Evolutionary conservation across 2,888 invertebrate species (phyloP).

Genomic region (Pyralis farinalis): DNA sequence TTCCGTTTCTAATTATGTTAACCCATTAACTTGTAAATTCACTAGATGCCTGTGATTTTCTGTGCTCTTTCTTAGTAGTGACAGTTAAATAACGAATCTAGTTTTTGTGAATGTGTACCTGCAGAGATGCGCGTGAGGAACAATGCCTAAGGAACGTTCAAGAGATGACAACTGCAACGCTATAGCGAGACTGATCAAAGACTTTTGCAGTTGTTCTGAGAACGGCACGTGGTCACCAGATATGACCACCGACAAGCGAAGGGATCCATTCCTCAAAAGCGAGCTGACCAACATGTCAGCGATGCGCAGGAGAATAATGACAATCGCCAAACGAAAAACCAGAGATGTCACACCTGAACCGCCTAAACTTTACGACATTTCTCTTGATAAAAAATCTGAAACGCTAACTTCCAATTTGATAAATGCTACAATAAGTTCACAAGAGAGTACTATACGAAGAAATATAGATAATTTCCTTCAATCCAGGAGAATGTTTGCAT

Average conservation of each 20-base stretch:
- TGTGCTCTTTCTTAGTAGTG: constrained; percentile 61
- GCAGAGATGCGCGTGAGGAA: constrained; percentile 29
- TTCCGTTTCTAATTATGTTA: constrained; percentile 36
- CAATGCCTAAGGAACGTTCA: constrained; percentile 61
- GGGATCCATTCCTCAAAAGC: constrained; percentile 66
- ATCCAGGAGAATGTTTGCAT: constrained; percentile 59
- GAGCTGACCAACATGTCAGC: constrained; percentile 74
- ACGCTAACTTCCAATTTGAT: constrained; percentile 61
- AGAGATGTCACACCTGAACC: constrained; percentile 47
- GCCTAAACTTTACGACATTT: constrained; percentile 45
- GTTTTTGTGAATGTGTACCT: constrained; percentile 11
- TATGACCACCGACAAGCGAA: constrained; percentile 62
- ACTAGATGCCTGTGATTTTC: constrained; percentile 42
- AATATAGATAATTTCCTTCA: constrained; percentile 68
- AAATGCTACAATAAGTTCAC: constrained; percentile 61
- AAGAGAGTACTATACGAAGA: constrained; percentile 57
- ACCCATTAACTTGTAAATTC: constrained; percentile 39
- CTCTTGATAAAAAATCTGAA: constrained; percentile 45
- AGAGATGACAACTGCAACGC: constrained; percentile 67
- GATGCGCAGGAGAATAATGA: constrained; percentile 64
- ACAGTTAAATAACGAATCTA: constrained; percentile 59
- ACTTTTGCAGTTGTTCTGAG: constrained; percentile 74
- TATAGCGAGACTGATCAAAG: constrained; percentile 68
- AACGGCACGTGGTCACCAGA: constrained; percentile 77
- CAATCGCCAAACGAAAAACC: constrained; percentile 61